Conservation (phyloP, 2,797 vertebrate species). For the Chelmon rostratus region DNA sequence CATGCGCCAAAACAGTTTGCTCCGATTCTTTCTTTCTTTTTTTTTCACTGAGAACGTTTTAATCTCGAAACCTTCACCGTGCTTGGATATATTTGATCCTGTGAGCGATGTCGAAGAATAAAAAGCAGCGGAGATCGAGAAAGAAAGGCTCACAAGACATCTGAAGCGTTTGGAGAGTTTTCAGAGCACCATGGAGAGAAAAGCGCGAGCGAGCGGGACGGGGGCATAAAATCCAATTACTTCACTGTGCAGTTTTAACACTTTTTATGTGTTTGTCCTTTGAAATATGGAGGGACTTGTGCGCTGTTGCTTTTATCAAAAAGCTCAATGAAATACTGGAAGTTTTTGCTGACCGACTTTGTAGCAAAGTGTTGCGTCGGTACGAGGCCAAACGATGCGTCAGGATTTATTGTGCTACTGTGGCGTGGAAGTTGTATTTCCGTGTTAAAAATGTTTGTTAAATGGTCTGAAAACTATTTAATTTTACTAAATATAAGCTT, state of each 20-base stretch:
- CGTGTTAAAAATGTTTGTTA: background rate
- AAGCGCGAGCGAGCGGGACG: slow-evolving; percentile 79
- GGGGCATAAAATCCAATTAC: slow-evolving; percentile 89
- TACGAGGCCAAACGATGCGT: slow-evolving; percentile 47
- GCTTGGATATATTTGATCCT: slow-evolving; percentile 84
- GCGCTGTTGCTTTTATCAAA: slow-evolving; percentile 50
- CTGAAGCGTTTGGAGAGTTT: slow-evolving; percentile 80
- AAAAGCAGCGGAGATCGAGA: slow-evolving; percentile 75
- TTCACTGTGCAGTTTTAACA: slow-evolving; percentile 83
- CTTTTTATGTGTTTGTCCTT: slow-evolving; percentile 79
- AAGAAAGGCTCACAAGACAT: slow-evolving; percentile 83
- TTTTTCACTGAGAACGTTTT: slow-evolving; percentile 80
- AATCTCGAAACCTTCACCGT: slow-evolving; percentile 83
- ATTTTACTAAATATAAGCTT: background rate
- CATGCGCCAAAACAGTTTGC: slow-evolving; percentile 87
- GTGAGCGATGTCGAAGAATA: slow-evolving; percentile 78
- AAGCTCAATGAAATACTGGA: slow-evolving; percentile 70
- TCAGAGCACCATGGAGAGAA: slow-evolving; percentile 83
- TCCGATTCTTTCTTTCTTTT: slow-evolving; percentile 65
- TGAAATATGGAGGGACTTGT: slow-evolving; percentile 69
- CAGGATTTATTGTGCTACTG: slow-evolving; percentile 25
- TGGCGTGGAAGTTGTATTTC: slow-evolving; percentile 29
- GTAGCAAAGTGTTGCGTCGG: slow-evolving; percentile 55
- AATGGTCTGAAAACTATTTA: background rate
- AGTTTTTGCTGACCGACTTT: slow-evolving; percentile 58